phyloP scores from a whole-genome alignment of 2,113 vertebrate species.

The Anoura caudifer region DNA sequence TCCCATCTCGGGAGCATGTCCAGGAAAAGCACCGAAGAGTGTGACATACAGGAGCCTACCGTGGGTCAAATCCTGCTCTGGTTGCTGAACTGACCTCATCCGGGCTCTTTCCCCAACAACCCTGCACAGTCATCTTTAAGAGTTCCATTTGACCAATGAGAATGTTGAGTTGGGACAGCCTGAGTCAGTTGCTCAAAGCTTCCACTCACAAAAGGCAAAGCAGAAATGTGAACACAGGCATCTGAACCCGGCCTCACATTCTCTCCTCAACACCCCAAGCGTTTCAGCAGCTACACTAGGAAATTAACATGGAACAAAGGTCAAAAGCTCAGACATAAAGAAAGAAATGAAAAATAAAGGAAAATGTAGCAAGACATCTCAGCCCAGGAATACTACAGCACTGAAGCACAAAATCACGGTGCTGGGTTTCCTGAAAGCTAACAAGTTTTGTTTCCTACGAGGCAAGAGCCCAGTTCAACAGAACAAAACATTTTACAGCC shows the following conservation, averaged over 20 bases:
- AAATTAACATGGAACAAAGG: neutral
- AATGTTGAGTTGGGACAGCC: neutral
- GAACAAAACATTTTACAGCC: neutral
- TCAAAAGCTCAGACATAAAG: neutral
- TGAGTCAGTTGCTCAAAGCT: neutral
- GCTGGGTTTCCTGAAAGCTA: neutral
- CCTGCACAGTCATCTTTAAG: neutral
- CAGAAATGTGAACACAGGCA: neutral
- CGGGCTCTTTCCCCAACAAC: neutral
- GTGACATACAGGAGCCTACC: neutral
- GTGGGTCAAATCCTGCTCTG: neutral
- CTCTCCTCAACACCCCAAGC: neutral
- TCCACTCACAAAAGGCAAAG: neutral
- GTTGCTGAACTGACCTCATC: neutral
- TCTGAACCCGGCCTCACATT: neutral
- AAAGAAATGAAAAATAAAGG: neutral
- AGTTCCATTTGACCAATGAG: neutral
- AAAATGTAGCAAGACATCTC: neutral
- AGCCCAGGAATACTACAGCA: neutral
- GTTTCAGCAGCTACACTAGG: neutral
- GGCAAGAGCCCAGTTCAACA: neutral
- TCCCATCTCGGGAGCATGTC: neutral
- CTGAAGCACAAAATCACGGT: neutral
- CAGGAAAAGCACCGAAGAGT: neutral
- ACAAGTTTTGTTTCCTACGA: neutral